Evolutionary conservation across 2,113 vertebrate genomes (phyloP), one percentile per base, ranked within the genome.

Genomic region (Dipodomys merriami): DNA sequence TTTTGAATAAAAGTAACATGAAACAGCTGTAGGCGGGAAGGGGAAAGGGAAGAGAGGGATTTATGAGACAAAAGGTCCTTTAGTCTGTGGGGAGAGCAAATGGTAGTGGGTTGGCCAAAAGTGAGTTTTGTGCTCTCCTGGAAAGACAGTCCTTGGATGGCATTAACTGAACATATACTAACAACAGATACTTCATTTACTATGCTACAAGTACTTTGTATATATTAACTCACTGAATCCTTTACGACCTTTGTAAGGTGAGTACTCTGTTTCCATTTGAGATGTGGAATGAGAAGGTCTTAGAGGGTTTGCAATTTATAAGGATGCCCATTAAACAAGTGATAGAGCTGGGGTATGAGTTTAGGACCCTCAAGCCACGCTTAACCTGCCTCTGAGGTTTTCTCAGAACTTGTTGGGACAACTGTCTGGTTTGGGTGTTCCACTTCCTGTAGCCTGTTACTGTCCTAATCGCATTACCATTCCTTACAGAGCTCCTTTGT

Each of bases 401-500:
- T 84, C 73, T 33, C 33, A 78, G 81, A 94, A 46, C 10, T 57
- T 33, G 22, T 6, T 39, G 73, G n/a, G 44, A 74, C n/a, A 20
- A 46, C 16, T 39, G 19, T 29, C 57, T 77, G 62, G 44, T 30
- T 67, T 71, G 84, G 22, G 60, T 82, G 68, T 88, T 88, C 77
- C 15, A 29, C 65, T 68, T 87, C 10, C 30, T 46, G 57, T n/a
- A 64, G 83, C 69, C 77, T n/a, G 76, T 35, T 77, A 73, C 35
- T 18, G 1, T n/a, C 57, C 67, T 95, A 95, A 96, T 93, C 25
- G 22, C 22, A 96, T 94, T 95, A 92, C 44, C 29, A 29, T 65
- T 96, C 49, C 89, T 77, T 77, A 86, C 86, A 95, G 94, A 92
- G 77, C 72, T 86, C 73, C 73, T 91, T 96, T 94, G 94, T 96